Evolutionary conservation across 1,140 invertebrate species (phyloP).

Genomic region (Ectropis grisescens): DNA sequence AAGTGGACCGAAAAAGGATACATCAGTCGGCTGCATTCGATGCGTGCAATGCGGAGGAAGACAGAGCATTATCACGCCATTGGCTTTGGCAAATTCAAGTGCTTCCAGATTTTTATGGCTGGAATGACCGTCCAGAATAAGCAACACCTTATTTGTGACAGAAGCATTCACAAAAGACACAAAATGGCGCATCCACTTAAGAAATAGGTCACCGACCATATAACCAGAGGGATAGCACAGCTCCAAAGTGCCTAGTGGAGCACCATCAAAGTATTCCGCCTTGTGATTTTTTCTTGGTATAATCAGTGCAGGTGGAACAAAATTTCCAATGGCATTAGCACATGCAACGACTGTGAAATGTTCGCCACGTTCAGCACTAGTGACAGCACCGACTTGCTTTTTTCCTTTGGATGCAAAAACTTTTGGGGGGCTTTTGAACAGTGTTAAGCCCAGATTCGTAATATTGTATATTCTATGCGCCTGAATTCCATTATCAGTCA

Average conservation of each 20-base stretch:
- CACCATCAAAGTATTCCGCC: neutral
- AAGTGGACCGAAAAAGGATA: constrained; percentile 37
- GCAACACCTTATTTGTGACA: constrained; percentile 14
- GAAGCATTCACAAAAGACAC: neutral
- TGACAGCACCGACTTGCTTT: constrained; percentile 38
- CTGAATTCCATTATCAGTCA: constrained; percentile 15
- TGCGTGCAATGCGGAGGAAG: constrained; percentile 49
- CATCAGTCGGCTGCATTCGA: constrained; percentile 18
- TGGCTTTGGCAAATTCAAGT: constrained; percentile 20
- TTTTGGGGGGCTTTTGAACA: constrained; percentile 46
- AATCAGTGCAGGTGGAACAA: constrained; percentile 24
- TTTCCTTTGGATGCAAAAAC: constrained; percentile 34
- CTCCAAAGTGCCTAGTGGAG: neutral
- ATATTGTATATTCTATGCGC: constrained; percentile 42
- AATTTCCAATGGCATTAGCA: constrained; percentile 30
- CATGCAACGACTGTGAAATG: constrained; percentile 42
- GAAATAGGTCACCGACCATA: constrained; percentile 12
- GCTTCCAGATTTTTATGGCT: constrained; percentile 27
- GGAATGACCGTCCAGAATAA: constrained; percentile 37
- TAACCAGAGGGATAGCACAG: constrained; percentile 1
- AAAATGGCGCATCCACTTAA: constrained; percentile 6
- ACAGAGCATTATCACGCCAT: constrained; percentile 28
- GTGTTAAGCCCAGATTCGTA: constrained; percentile 55
- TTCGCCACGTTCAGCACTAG: constrained; percentile 49
- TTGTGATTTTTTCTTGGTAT: constrained; percentile 13